Evolutionary conservation across 2,113 vertebrate species (phyloP).

Genomic region (Craseonycteris thonglongyai): DNA sequence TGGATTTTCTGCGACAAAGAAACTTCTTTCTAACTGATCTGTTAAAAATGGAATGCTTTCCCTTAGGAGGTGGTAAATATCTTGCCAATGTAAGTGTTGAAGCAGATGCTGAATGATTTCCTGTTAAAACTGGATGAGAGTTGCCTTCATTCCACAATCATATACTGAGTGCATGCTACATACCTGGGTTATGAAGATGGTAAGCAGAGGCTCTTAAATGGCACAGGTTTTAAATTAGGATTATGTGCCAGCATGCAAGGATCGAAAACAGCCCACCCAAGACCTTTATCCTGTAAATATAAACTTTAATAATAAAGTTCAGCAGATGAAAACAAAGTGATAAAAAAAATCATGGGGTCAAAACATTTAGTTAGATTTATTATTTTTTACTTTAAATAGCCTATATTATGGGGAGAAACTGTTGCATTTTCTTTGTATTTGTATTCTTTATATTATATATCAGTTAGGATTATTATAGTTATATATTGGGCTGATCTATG

Average conservation of each 20-base stretch:
- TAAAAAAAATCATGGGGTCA: background rate
- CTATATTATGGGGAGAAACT: background rate
- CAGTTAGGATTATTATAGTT: background rate
- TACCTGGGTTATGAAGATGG: background rate
- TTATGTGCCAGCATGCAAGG: background rate
- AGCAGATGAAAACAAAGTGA: background rate
- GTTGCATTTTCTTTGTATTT: background rate
- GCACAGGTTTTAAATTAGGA: background rate
- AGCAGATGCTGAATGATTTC: conserved; percentile 66
- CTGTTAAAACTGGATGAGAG: conserved; percentile 38
- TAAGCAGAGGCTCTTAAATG: background rate
- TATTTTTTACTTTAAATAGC: background rate
- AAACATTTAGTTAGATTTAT: background rate
- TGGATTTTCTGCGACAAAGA: conserved; percentile 58
- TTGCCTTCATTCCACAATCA: background rate
- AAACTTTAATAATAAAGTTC: background rate
- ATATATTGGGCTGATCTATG: background rate
- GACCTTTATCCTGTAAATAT: background rate
- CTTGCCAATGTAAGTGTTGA: conserved; percentile 68
- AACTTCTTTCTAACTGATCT: conserved; percentile 50
- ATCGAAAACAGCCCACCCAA: background rate
- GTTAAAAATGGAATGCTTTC: conserved; percentile 65
- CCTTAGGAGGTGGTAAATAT: conserved; percentile 57
- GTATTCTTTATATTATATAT: background rate
- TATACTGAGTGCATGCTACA: background rate